Evolutionary conservation across 2,113 vertebrate species (phyloP).

Genomic region (Nesogale talazaci): DNA sequence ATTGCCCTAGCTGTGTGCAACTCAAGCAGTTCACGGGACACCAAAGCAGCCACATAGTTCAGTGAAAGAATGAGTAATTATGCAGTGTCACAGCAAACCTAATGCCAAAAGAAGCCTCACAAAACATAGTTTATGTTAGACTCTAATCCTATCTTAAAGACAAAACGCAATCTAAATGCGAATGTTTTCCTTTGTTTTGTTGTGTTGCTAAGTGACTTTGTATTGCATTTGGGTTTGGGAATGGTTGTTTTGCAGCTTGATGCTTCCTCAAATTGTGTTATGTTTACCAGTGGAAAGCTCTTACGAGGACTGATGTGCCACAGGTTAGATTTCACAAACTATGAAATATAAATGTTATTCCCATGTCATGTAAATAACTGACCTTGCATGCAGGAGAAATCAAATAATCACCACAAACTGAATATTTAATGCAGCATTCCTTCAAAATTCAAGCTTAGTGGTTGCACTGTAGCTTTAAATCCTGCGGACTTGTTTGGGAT

Average conservation of each 20-base stretch:
- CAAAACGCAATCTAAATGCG: slow-evolving; percentile 70
- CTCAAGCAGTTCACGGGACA: slow-evolving; percentile 43
- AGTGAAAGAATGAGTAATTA: slow-evolving; percentile 54
- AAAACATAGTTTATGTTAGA: slow-evolving; percentile 65
- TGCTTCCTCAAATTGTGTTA: slow-evolving; percentile 25
- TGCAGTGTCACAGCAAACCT: background rate
- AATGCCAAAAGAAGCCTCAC: slow-evolving; percentile 77
- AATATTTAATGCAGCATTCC: background rate
- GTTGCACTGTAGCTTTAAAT: slow-evolving; percentile 20
- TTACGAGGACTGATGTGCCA: slow-evolving; percentile 25
- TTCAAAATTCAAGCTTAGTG: slow-evolving; percentile 40
- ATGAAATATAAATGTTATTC: slow-evolving; percentile 60
- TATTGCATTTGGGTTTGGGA: slow-evolving; percentile 57
- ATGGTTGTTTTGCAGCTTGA: slow-evolving; percentile 50
- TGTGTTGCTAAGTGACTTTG: slow-evolving; percentile 84
- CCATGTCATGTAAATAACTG: slow-evolving; percentile 48
- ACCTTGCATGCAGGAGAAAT: background rate
- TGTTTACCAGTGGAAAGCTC: slow-evolving; percentile 5
- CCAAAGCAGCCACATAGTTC: background rate
- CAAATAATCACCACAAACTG: slow-evolving; percentile 44
- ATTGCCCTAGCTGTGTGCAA: rapidly evolving
- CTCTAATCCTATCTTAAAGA: slow-evolving; percentile 79
- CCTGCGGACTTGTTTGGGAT: slow-evolving; percentile 49
- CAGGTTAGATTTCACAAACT: slow-evolving; percentile 30
- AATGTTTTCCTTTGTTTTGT: slow-evolving; percentile 84